Conservation (phyloP, 2,888 invertebrate genomes). For the Strigamia crassipes region DNA sequence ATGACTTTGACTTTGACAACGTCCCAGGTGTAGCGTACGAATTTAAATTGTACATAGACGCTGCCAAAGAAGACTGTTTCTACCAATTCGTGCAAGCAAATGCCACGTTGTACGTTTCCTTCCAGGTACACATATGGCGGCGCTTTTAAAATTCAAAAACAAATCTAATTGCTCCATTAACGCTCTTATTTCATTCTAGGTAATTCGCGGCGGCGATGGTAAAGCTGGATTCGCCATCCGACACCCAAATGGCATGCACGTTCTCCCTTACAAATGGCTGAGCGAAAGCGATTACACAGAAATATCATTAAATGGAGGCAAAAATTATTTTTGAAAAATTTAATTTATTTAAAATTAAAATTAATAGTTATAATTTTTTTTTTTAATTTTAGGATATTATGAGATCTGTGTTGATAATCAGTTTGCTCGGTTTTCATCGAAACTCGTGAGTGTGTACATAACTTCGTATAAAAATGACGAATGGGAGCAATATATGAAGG, state of each 20-base stretch:
- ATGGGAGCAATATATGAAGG: slow-evolving; percentile 90
- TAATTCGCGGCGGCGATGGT: slow-evolving; percentile 88
- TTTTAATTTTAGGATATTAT: slow-evolving; percentile 69
- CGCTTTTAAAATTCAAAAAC: not conserved
- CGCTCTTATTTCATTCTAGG: slow-evolving; percentile 63
- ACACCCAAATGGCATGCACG: slow-evolving; percentile 73
- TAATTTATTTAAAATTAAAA: no score
- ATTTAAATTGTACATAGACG: slow-evolving; percentile 91
- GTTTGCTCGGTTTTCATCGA: slow-evolving; percentile 86
- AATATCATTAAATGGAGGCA: slow-evolving; percentile 72
- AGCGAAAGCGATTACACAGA: slow-evolving; percentile 89
- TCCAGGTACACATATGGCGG: slow-evolving; percentile 70
- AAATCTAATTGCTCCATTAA: not conserved
- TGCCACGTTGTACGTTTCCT: slow-evolving; percentile 90
- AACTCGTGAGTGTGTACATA: slow-evolving; percentile 85
- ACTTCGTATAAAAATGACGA: slow-evolving; percentile 88
- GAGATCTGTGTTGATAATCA: slow-evolving; percentile 91
- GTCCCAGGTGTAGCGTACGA: slow-evolving; percentile 90
- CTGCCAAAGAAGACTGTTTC: slow-evolving; percentile 95
- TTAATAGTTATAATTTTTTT: not conserved
- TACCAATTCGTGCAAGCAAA: slow-evolving; percentile 90
- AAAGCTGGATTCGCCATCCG: slow-evolving; percentile 91
- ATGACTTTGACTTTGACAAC: slow-evolving; percentile 45
- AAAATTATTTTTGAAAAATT: slow-evolving; percentile 35
- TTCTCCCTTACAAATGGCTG: slow-evolving; percentile 89